Base-by-base conservation (phyloP, 2,797 vertebrate species). In the Martes flavigula region DNA sequence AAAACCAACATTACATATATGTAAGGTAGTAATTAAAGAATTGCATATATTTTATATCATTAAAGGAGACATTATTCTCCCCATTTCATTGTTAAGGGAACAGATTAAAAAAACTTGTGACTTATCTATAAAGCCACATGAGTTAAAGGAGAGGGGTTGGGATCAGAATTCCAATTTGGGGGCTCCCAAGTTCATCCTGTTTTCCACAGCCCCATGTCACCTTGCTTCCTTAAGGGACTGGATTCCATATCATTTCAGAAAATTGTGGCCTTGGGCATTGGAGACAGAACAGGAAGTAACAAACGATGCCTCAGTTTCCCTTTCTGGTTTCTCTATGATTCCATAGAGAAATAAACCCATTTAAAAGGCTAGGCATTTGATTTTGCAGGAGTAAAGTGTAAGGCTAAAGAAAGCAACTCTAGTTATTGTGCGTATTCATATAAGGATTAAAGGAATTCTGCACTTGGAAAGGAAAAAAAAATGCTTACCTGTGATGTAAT, bases 401-500 rank as follows among this genome's bases (percentile, higher is more conserved):
- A n/a, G n/a, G 81, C 46, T 78, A 23, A 32, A 90, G 54, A 64
- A 89, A 56, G 15, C 23, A 62, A 46, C 30, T 51, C 40, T 32
- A 73, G 4, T 66, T 68, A 64, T 43, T 72, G 30, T 72, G 43
- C 51, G 48, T 82, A 23, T 88, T 58, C 77, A 88, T 58, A 32
- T 58, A 91, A 30, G 27, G 62, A n/a, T 35, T 32, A 79, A 13
- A 82, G 72, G 21, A 62, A 75, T 62, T 87, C n/a, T 75, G 66
- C 23, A 54, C 43, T 87, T 89, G 32, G 87, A 40, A 95, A 88
- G 56, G 81, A 48, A 64, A n/a, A 77, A 48, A 56, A 5, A 5
- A 5, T 4, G 35, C 98, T 99, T 99, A 99, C 99, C 99, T 99
- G 99, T 99, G 92, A 99, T 99, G 93, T 99, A 99, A 94, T 99